Evolutionary conservation across 2,797 vertebrate genomes (phyloP).

Genomic region (Acomys russatus): DNA sequence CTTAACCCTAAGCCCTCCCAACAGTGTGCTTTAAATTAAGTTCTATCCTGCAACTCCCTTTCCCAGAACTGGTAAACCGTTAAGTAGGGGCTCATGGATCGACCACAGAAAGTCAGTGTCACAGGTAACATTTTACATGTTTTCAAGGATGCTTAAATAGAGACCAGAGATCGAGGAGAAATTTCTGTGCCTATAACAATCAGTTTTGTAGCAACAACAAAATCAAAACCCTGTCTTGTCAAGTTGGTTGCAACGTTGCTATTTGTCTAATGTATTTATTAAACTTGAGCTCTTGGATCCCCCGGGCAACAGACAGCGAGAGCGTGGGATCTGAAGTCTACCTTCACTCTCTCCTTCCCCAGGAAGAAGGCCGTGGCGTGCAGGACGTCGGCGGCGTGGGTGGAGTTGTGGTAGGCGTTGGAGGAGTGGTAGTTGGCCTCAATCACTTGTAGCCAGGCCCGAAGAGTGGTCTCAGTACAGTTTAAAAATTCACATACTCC

Average conservation of each 20-base stretch:
- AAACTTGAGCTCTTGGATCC: background rate
- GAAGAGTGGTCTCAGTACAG: constrained; percentile 89
- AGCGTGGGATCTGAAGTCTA: constrained; percentile 70
- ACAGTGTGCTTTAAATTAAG: background rate
- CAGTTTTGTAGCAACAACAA: background rate
- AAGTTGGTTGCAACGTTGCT: background rate
- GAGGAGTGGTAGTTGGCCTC: constrained; percentile 92
- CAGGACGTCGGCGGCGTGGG: constrained; percentile 90
- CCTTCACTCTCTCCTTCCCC: constrained; percentile 91
- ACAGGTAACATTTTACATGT: background rate
- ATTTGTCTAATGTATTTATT: background rate
- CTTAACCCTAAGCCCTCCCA: background rate
- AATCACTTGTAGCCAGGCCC: constrained; percentile 92
- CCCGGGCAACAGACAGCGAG: background rate
- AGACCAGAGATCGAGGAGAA: background rate
- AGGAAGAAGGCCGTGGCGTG: constrained; percentile 92
- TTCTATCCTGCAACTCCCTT: background rate
- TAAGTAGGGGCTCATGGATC: background rate
- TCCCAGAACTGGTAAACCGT: background rate
- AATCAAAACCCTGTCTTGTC: background rate
- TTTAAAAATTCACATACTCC: constrained; percentile 90
- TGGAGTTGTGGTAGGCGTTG: constrained; percentile 92
- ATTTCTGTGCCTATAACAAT: background rate
- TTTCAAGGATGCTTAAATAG: background rate
- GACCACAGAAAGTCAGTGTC: background rate